Conservation (phyloP, 2,113 vertebrate species). For the Nothobranchius furzeri region DNA sequence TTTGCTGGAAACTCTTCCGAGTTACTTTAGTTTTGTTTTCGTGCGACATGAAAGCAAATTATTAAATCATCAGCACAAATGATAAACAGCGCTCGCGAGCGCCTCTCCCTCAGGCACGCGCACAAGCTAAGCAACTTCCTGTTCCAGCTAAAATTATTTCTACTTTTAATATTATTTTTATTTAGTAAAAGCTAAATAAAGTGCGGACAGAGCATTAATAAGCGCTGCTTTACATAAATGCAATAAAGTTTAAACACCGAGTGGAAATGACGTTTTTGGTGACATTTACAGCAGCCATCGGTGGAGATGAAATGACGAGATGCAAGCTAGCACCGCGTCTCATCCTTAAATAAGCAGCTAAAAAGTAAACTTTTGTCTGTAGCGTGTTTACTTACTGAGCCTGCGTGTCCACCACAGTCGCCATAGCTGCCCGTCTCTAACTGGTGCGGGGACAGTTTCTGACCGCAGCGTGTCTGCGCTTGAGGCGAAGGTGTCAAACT, state of each 20-base stretch:
- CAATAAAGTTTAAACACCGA: too few relatives aligned
- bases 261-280: background rate
- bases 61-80: background rate
- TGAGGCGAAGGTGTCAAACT: conserved; percentile 40
- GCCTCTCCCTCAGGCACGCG: conserved; percentile 30
- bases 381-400: conserved; percentile 67
- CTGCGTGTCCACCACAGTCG: conserved; percentile 47
- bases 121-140: conserved; percentile 41
- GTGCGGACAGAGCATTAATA: background rate
- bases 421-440: conserved; percentile 57
- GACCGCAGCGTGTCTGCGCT: background rate
- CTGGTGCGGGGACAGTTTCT: background rate
- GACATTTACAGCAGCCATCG: background rate
- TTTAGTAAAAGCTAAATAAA: background rate
- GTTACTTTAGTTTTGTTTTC: too few relatives aligned
- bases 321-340: background rate
- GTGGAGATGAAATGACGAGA: background rate
- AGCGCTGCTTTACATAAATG: background rate
- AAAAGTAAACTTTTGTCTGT: background rate
- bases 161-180: background rate
- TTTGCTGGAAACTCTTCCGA: too few relatives aligned
- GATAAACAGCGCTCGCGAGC: background rate
- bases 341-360: background rate
- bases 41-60: background rate
- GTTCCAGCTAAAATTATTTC: conserved; percentile 24